These are phyloP conservation scores for Eugnorisma glareosa DNA, from an alignment of 2,888 invertebrate genomes.

Conservation along the genomic window DNA sequence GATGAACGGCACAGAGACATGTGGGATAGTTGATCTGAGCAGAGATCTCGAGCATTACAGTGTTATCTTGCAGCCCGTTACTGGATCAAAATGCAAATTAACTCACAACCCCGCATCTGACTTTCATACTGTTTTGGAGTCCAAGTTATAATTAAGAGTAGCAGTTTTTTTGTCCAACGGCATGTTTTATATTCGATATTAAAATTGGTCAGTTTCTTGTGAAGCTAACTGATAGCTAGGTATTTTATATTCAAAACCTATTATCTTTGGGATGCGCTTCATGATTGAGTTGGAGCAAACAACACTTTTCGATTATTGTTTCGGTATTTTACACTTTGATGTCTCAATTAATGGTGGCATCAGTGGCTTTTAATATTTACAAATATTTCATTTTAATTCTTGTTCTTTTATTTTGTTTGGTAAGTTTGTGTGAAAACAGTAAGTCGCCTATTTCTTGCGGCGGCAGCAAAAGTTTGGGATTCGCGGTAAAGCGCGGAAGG, in stretches of 20 bases:
- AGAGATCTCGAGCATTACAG: conserved; percentile 78
- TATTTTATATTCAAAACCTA: conserved; percentile 46
- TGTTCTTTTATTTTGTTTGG: conserved; percentile 4
- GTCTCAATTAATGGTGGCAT: conserved; percentile 40
- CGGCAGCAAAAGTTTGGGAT: conserved; percentile 60
- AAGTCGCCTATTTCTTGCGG: conserved; percentile 52
- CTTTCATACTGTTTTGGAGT: conserved; percentile 66
- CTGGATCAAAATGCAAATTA: conserved; percentile 82
- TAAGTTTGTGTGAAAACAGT: conserved; percentile 23
- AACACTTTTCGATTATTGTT: conserved; percentile 44
- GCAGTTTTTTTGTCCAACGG: conserved; percentile 33
- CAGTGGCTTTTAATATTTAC: conserved; percentile 9
- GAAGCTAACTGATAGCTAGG: conserved; percentile 21
- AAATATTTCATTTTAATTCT: neutral
- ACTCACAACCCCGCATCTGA: conserved; percentile 72
- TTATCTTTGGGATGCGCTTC: conserved; percentile 34
- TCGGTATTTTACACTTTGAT: conserved; percentile 24
- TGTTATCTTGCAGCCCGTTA: conserved; percentile 78
- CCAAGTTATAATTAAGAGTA: conserved; percentile 63
- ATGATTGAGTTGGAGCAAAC: conserved; percentile 38
- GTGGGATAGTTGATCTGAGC: conserved; percentile 76
- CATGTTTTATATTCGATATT: conserved; percentile 33
- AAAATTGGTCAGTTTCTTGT: conserved; percentile 44
- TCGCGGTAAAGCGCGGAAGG: conserved; percentile 69
- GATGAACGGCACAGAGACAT: conserved; percentile 73